A percentile compares a stretch with the other conserved stretches of the same genome.
phyloP scores from a whole-genome alignment of 2,113 vertebrate genomes.

The Gnathonemus echidnorhynchus region DNA sequence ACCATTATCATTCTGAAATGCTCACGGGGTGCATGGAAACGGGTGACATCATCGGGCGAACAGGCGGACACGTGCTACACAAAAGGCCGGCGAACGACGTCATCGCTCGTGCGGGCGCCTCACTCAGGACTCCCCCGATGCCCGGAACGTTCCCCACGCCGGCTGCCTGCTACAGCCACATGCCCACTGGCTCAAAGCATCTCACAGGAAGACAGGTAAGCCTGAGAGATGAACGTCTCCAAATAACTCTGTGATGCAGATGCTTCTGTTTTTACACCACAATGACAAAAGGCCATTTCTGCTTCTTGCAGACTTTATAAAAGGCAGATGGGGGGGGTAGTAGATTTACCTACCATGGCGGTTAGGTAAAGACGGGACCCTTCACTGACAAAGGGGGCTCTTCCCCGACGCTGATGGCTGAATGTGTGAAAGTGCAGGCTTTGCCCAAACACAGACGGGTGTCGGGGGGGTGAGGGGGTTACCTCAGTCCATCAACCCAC shows the following conservation, averaged over 20 bases:
- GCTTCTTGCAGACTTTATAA: background rate
- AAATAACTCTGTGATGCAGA: slow-evolving; percentile 29
- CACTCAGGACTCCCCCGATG: background rate
- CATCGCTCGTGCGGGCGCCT: background rate
- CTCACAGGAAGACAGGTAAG: background rate
- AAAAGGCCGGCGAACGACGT: slow-evolving; percentile 34
- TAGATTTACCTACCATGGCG: background rate
- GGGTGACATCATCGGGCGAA: slow-evolving; percentile 63
- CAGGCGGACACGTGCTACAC: slow-evolving; percentile 47
- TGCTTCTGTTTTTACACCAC: slow-evolving; percentile 34
- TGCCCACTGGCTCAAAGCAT: background rate
- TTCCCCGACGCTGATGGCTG: background rate
- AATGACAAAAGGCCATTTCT: slow-evolving; percentile 29
- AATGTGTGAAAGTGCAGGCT: background rate
- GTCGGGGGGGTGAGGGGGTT: background rate
- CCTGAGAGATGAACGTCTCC: slow-evolving; percentile 5
- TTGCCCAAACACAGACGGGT: background rate
- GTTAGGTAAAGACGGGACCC: background rate
- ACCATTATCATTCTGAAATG: slow-evolving; percentile 59
- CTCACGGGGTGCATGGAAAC: slow-evolving; percentile 13
- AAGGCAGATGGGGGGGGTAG: background rate
- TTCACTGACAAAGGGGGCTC: background rate
- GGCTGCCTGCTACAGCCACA: background rate
- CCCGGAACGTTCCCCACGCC: background rate
- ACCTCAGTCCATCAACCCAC: background rate